phyloP scores from a whole-genome alignment of 2,797 vertebrate species.

The Pangasius mekongensis region DNA sequence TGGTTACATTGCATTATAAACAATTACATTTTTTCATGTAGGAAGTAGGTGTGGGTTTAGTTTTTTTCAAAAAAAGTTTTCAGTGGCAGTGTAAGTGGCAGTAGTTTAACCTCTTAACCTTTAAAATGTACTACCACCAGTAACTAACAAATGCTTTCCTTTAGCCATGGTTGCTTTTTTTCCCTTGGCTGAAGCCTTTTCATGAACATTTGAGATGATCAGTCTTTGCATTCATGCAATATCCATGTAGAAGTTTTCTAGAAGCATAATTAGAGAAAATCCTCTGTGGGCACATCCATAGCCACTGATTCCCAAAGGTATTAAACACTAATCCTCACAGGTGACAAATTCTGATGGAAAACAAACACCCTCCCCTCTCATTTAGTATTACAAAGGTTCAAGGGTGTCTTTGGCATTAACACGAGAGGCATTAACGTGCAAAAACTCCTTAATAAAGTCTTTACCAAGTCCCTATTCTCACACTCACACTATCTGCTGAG shows the following conservation, averaged over 20 bases:
- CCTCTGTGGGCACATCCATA: conserved; percentile 18
- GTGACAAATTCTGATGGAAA: conserved; percentile 22
- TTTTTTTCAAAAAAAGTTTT: background rate
- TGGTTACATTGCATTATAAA: background rate
- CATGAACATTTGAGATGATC: background rate
- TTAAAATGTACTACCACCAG: background rate
- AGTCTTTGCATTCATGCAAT: background rate
- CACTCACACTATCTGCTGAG: background rate
- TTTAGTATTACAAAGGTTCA: conserved; percentile 19
- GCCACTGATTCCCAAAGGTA: conserved; percentile 47
- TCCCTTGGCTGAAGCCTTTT: background rate
- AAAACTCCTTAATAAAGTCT: conserved; percentile 17
- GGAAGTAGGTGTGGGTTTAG: background rate
- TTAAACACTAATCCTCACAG: conserved; percentile 43
- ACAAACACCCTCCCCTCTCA: background rate
- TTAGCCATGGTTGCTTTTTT: background rate
- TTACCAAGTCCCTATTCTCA: conserved; percentile 14
- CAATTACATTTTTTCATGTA: background rate
- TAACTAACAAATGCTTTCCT: background rate
- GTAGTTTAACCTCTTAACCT: background rate
- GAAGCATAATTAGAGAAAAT: conserved; percentile 22
- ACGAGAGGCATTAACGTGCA: background rate
- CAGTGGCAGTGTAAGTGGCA: background rate
- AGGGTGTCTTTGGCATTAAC: background rate
- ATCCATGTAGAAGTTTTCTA: background rate